Conservation (phyloP, 2,113 vertebrate genomes). For the Cynoglossus semilaevis region DNA sequence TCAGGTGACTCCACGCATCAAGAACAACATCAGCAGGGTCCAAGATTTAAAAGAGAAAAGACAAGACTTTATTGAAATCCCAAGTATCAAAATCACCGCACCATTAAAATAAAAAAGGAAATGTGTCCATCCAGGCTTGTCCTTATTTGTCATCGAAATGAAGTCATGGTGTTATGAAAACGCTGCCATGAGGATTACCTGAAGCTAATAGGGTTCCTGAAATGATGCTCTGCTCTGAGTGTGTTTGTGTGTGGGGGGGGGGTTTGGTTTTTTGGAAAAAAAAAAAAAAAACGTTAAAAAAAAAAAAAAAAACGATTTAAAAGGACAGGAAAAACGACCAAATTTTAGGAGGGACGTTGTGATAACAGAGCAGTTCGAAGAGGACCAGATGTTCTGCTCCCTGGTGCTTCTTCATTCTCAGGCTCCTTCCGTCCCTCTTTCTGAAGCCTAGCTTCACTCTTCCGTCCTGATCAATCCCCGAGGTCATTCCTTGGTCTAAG, state of each 20-base stretch:
- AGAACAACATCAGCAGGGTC: constrained; percentile 41
- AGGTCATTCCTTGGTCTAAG: constrained; percentile 5
- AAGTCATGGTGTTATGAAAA: constrained; percentile 35
- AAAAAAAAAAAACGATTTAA: not conserved
- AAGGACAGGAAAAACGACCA: not conserved
- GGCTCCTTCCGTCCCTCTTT: constrained; percentile 6
- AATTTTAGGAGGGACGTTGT: constrained; percentile 3
- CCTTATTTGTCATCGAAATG: constrained; percentile 42
- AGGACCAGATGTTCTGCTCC: constrained; percentile 28
- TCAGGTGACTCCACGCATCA: constrained; percentile 38
- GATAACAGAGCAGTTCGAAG: not conserved
- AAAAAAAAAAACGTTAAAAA: too few relatives aligned
- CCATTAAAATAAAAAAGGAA: constrained; percentile 25
- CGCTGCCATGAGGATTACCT: constrained; percentile 37
- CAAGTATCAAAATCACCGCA: constrained; percentile 49
- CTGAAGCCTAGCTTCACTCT: constrained; percentile 16
- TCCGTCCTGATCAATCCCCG: constrained; percentile 1
- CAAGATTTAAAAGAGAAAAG: constrained; percentile 16
- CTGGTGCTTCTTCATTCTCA: constrained; percentile 25
- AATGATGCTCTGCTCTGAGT: constrained; percentile 41
- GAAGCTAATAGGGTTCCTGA: constrained; percentile 52
- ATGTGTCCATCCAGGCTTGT: constrained; percentile 40
- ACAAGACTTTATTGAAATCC: constrained; percentile 41
- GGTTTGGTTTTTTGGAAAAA: too few relatives aligned
- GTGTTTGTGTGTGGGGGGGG: too few relatives aligned